Percentiles rank a stretch among this genome's conserved stretches.
Conservation (phyloP, 2,888 invertebrate species). For the Hartigia nigra region DNA sequence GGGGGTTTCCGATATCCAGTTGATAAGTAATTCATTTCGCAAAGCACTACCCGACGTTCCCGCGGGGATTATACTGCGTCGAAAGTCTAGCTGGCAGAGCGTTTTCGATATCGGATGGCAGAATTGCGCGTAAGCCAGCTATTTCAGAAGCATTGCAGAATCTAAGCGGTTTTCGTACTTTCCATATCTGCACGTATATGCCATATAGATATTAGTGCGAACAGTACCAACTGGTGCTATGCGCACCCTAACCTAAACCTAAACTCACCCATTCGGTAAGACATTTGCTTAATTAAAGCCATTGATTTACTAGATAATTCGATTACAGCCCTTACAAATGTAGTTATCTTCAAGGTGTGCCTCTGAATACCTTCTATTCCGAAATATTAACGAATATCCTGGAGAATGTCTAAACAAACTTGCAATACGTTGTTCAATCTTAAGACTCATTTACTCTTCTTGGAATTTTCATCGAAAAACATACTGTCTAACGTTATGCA, state of each 20-base stretch:
- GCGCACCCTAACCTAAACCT: not conserved
- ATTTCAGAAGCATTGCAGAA: not conserved
- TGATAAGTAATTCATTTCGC: slow-evolving; percentile 38
- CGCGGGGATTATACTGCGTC: not conserved
- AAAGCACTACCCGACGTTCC: slow-evolving; percentile 1
- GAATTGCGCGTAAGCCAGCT: not conserved
- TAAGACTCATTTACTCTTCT: not conserved
- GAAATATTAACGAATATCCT: not conserved
- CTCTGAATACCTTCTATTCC: not conserved
- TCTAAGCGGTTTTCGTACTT: not conserved
- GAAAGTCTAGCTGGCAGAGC: not conserved
- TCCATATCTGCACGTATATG: not conserved
- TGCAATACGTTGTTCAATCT: not conserved
- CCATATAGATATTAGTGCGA: not conserved
- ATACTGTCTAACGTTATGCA: not conserved
- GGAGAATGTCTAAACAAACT: not conserved
- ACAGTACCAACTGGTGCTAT: not conserved
- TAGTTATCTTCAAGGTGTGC: not conserved
- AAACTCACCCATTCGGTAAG: slow-evolving; percentile 24
- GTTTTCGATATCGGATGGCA: not conserved
- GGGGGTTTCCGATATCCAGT: not conserved
- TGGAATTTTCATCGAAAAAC: not conserved
- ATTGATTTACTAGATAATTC: slow-evolving; percentile 48
- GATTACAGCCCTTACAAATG: slow-evolving; percentile 18
- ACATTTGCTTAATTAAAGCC: slow-evolving; percentile 48